Conservation (phyloP, 2,113 vertebrate species). For the Psilopogon haemacephalus region DNA sequence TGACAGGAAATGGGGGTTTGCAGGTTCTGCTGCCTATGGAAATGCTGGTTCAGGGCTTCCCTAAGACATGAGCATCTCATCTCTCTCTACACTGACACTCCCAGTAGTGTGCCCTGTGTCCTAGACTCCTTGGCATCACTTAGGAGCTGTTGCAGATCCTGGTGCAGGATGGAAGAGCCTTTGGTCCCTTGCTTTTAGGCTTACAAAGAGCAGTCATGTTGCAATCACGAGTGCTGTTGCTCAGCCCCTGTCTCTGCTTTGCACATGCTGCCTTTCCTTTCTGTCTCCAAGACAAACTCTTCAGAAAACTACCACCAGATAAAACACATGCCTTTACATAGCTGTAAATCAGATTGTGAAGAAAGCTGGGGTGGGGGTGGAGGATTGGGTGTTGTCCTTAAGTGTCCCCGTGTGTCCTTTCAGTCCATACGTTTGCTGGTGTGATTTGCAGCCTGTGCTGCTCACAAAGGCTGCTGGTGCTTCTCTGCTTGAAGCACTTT, state of each 20-base stretch:
- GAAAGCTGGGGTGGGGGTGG: not conserved
- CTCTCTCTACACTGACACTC: not conserved
- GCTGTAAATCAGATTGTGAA: not conserved
- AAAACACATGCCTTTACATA: not conserved
- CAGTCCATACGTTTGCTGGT: not conserved
- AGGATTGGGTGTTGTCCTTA: not conserved
- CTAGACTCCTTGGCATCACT: not conserved
- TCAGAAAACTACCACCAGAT: not conserved
- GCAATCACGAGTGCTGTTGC: not conserved
- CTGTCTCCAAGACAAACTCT: not conserved
- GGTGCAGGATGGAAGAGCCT: not conserved
- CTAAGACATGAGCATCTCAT: not conserved
- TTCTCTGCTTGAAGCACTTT: not conserved
- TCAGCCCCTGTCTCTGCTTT: slow-evolving; percentile 5
- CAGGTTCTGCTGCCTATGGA: not conserved
- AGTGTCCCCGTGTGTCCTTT: not conserved
- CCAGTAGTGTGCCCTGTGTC: not conserved
- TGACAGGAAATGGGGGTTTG: not conserved
- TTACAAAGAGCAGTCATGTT: not conserved
- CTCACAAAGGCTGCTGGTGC: not conserved
- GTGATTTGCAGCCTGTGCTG: not conserved
- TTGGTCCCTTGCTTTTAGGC: not conserved
- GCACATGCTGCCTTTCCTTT: not conserved
- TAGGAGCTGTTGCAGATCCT: rapidly evolving
- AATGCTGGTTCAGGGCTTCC: not conserved